Evolutionary conservation across 30 jellyfish, hydroid and myxozoan genomes (phyloP).

Genomic region (Morbakka virulenta): DNA sequence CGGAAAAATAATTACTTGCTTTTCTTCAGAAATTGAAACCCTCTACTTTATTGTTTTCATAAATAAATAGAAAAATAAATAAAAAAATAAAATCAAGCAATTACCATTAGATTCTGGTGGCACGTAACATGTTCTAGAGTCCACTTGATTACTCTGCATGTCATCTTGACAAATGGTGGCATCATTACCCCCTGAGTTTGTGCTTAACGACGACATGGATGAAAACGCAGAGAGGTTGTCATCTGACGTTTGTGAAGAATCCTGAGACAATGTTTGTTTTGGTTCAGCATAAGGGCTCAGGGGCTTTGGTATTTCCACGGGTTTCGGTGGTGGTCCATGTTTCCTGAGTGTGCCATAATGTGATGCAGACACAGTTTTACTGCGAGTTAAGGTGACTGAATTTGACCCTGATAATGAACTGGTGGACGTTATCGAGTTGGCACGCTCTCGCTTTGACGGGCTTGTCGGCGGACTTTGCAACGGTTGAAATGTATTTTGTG

Average conservation of each 20-base stretch:
- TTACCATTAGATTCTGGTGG: neutral
- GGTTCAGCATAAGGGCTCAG: slow-evolving; percentile 39
- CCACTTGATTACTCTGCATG: neutral
- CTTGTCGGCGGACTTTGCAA: slow-evolving; percentile 94
- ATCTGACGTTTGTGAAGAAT: slow-evolving; percentile 53
- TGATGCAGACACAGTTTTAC: slow-evolving; percentile 55
- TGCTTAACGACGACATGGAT: slow-evolving; percentile 73
- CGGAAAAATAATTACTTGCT: no score
- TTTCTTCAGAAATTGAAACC: no score
- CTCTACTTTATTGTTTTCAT: no score
- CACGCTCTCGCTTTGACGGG: slow-evolving; percentile 87
- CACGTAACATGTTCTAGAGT: neutral
- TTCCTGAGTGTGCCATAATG: slow-evolving; percentile 79
- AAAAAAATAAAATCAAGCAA: no score
- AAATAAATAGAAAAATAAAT: no score
- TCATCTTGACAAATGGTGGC: slow-evolving; percentile 1
- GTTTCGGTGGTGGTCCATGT: slow-evolving; percentile 87
- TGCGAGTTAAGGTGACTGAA: slow-evolving; percentile 54
- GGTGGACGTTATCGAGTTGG: slow-evolving; percentile 63
- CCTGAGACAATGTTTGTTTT: slow-evolving; percentile 43
- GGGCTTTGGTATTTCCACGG: slow-evolving; percentile 86
- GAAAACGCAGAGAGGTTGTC: slow-evolving; percentile 68
- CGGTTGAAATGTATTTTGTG: neutral
- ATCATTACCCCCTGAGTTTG: slow-evolving; percentile 58
- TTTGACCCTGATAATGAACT: slow-evolving; percentile 35